Evolutionary conservation across 2,797 vertebrate genomes (phyloP), one percentile per base, ranked within the genome.

Genomic region (Chloroceryle inda): DNA sequence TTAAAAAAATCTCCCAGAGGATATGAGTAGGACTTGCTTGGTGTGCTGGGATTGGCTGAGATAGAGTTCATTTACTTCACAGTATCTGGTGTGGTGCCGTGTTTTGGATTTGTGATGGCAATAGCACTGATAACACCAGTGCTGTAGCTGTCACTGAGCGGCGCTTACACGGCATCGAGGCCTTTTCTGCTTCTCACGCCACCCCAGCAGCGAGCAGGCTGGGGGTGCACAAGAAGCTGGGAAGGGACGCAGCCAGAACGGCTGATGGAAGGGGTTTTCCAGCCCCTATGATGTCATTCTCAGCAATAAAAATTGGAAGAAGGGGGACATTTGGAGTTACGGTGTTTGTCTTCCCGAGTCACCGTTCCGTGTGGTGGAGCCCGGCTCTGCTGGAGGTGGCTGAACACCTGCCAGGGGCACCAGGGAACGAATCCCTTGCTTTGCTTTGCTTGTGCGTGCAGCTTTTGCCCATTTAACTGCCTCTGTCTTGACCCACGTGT

Each of bases 321-420:
- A 74, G 66, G 31, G 24, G 35, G 7, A 18, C 8, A 2, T 49
- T 38, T 27, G 24, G 71, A 67, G 24, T 49, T 5, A 16, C 0
- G 4, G 18, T 1, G 0, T 77, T 88, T 74, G 71, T 92, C 29
- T 92, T 85, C 33, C 27, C 14, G 37, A 44, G 35, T 84, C 8
- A 35, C n/a, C 0, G 0, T 16, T 59, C 5, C 0, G 0, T 1
- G 1, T 67, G 38, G 7, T 4, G 1, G 87, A 88, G 24, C n/a
- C 18, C 11, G 9, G 62, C 40, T 37, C 27, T 27, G n/a, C 35
- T 55, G 49, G 29, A 23, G 49, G 10, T 27, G 66, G 40, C 56
- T 19, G 6, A 52, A 47, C 40, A n/a, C 44, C 74, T 33, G 11
- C 69, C 0, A 68, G 10, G 52, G 53, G 40, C 77, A 50, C 9